Percentiles rank a stretch among this genome's conserved stretches.
phyloP scores from a whole-genome alignment of 2,888 invertebrate genomes.

The Chymomyza amoena region DNA sequence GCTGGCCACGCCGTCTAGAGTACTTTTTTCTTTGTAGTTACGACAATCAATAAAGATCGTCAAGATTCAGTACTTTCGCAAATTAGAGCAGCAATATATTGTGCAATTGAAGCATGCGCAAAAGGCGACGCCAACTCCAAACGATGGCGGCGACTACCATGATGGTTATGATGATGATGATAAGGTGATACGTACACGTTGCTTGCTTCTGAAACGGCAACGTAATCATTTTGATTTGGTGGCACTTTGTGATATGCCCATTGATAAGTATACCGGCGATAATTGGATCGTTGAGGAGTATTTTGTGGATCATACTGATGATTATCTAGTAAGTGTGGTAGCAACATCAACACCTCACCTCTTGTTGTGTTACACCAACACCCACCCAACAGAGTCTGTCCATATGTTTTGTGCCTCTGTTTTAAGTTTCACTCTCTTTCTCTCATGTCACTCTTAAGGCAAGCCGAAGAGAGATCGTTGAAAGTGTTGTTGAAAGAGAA shows the following conservation, averaged over 20 bases:
- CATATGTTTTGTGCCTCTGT: background rate
- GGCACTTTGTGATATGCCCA: slow-evolving; percentile 66
- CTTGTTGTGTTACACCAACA: background rate
- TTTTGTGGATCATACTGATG: slow-evolving; percentile 69
- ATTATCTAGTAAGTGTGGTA: slow-evolving; percentile 71
- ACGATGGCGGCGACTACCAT: background rate
- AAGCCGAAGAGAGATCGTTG: background rate
- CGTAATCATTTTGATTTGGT: slow-evolving; percentile 74
- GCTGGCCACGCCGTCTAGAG: slow-evolving; percentile 16
- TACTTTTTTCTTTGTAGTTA: slow-evolving; percentile 3
- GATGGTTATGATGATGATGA: slow-evolving; percentile 9
- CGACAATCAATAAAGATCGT: slow-evolving; percentile 33
- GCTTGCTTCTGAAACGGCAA: slow-evolving; percentile 56
- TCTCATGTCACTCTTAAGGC: background rate
- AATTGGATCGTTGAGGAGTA: slow-evolving; percentile 76
- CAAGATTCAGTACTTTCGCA: slow-evolving; percentile 74
- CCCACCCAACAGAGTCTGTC: background rate
- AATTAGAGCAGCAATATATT: slow-evolving; percentile 61
- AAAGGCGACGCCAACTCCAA: slow-evolving; percentile 33
- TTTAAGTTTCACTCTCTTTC: background rate
- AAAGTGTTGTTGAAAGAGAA: background rate
- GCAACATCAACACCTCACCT: background rate
- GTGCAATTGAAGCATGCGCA: slow-evolving; percentile 45
- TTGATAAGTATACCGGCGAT: slow-evolving; percentile 71
- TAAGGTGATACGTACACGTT: slow-evolving; percentile 39